phyloP scores from a whole-genome alignment of 64 coral and sea anemone species.

The Pachyseris speciosa region DNA sequence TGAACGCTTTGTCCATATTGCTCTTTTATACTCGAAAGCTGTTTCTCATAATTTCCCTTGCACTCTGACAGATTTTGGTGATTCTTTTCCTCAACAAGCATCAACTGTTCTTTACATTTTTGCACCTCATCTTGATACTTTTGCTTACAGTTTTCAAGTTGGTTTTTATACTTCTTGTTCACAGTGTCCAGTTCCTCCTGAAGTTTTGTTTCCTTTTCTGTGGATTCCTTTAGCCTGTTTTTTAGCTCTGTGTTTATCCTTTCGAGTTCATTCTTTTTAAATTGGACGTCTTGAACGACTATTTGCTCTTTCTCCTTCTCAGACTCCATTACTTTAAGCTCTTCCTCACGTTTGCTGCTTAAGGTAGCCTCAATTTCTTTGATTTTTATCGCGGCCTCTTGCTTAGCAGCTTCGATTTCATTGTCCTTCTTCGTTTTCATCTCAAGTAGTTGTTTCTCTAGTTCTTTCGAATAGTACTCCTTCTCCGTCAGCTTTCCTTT shows the following conservation, averaged over 20 bases:
- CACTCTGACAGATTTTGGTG: slow-evolving; percentile 22
- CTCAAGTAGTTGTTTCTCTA: slow-evolving; percentile 92
- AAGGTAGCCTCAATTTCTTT: slow-evolving; percentile 65
- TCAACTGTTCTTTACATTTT: slow-evolving; percentile 69
- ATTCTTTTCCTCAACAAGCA: slow-evolving; percentile 72
- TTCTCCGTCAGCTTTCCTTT: slow-evolving; percentile 91
- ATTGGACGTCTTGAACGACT: slow-evolving; percentile 54
- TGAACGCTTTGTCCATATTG: slow-evolving; percentile 7
- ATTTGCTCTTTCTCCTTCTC: slow-evolving; percentile 63
- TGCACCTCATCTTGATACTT: slow-evolving; percentile 70
- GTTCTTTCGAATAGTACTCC: slow-evolving; percentile 94
- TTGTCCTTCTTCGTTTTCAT: slow-evolving; percentile 85
- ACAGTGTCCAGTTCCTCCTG: slow-evolving; percentile 58
- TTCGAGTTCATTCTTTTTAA: slow-evolving; percentile 65
- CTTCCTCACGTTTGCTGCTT: slow-evolving; percentile 65
- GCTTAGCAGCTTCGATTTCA: slow-evolving; percentile 68
- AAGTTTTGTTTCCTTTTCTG: slow-evolving; percentile 33
- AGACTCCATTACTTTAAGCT: slow-evolving; percentile 78
- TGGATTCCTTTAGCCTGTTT: slow-evolving; percentile 38
- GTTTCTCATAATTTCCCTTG: slow-evolving; percentile 54
- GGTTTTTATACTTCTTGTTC: slow-evolving; percentile 55
- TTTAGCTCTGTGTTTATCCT: slow-evolving; percentile 68
- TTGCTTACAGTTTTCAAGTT: slow-evolving; percentile 77
- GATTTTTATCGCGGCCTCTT: slow-evolving; percentile 63
- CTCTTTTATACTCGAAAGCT: slow-evolving; percentile 33